Conservation (phyloP, 2,888 invertebrate genomes). For the Heliconius cydno region DNA sequence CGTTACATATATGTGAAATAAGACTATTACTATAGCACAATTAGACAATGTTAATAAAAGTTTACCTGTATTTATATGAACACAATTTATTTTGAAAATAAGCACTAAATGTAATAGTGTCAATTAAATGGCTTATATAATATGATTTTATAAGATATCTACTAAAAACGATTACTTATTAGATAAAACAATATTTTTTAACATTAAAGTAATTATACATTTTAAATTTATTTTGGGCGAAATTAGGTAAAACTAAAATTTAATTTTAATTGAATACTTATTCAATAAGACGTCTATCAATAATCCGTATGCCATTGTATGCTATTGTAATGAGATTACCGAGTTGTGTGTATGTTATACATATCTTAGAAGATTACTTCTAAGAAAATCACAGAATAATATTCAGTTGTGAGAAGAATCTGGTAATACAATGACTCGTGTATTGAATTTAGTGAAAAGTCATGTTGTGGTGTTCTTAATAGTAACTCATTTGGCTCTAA, state of each 20-base stretch:
- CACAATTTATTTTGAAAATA: background rate
- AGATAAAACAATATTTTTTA: too few species aligned
- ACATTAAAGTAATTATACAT: too few species aligned
- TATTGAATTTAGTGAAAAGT: conserved; percentile 35
- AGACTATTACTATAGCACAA: too few species aligned
- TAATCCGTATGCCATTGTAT: conserved; percentile 7
- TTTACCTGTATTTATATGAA: background rate
- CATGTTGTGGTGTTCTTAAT: conserved; percentile 40
- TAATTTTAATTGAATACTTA: background rate
- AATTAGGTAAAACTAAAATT: background rate
- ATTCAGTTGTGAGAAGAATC: background rate
- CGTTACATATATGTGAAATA: too few species aligned
- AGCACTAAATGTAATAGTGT: background rate
- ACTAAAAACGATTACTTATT: too few species aligned
- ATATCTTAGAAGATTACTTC: conserved; percentile 12
- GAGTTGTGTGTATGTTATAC: conserved; percentile 16
- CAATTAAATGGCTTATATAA: background rate
- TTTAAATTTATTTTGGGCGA: background rate
- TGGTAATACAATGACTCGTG: conserved; percentile 32
- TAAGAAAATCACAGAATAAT: background rate
- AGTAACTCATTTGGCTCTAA: conserved; percentile 38
- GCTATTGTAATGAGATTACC: conserved; percentile 29
- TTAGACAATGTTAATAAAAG: background rate
- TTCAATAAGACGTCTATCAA: background rate
- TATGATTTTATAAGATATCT: too few species aligned